Percentiles rank a stretch among this genome's conserved stretches.
Conservation (phyloP, 2,888 invertebrate species). For the Plemyria rubiginata region DNA sequence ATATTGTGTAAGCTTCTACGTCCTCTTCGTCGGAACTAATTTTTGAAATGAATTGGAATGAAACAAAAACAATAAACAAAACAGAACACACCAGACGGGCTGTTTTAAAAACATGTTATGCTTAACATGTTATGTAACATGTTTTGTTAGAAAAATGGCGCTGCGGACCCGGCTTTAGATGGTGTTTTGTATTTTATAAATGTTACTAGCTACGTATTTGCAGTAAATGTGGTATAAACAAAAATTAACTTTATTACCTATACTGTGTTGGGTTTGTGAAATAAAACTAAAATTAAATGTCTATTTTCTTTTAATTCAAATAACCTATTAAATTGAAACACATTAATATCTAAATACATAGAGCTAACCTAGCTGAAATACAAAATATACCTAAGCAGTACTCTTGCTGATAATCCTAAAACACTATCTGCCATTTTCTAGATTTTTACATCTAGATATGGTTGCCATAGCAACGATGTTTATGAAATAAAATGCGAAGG, state of each 20-base stretch:
- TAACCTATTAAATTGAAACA: slow-evolving; percentile 30
- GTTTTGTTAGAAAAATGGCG: no score
- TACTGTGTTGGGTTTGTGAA: slow-evolving; percentile 53
- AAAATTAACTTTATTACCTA: slow-evolving; percentile 25
- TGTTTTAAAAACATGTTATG: no score
- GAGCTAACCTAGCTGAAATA: slow-evolving; percentile 30
- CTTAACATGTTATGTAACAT: no score
- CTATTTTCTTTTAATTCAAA: slow-evolving; percentile 50
- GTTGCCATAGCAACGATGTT: no score
- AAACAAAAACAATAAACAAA: no score
- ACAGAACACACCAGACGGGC: no score
- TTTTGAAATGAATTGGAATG: no score
- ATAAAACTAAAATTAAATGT: slow-evolving; percentile 57
- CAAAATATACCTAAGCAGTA: slow-evolving; percentile 22
- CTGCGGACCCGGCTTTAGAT: neutral
- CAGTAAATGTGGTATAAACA: slow-evolving; percentile 4
- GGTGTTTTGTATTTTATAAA: neutral
- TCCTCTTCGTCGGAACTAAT: no score
- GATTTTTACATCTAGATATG: no score
- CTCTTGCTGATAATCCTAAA: slow-evolving; percentile 13
- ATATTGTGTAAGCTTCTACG: no score
- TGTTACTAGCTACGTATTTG: neutral
- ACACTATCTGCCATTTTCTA: neutral
- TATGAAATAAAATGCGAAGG: no score
- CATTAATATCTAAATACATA: slow-evolving; percentile 23